These are phyloP conservation scores for Pelodiscus sinensis DNA, from an alignment of 2,113 vertebrate species.

Conservation along the genomic window DNA sequence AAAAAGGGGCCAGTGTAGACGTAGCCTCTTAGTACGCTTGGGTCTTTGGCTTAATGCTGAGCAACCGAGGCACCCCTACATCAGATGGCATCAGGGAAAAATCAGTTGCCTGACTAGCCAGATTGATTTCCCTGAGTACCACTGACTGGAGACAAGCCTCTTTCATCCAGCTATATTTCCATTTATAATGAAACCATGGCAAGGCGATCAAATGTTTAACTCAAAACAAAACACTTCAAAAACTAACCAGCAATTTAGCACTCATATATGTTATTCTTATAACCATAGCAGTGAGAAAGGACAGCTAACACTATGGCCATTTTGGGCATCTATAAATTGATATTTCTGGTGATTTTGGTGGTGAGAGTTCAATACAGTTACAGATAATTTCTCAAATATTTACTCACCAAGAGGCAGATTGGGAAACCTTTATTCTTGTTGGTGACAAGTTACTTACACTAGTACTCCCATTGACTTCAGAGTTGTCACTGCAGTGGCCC, in stretches of 20 bases:
- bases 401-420: neutral
- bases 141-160: neutral
- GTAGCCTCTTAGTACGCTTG: neutral
- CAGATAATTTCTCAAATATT: neutral
- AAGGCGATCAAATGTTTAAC: slow-evolving; percentile 1
- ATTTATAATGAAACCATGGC: slow-evolving; percentile 8
- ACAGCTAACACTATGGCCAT: neutral
- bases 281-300: neutral
- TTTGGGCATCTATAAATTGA: neutral
- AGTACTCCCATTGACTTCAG: neutral
- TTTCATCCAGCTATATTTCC: slow-evolving; percentile 9
- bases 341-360: neutral
- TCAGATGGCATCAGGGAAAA: neutral
- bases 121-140: neutral
- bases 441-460: neutral
- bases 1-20: too few relatives aligned
- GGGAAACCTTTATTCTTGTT: neutral
- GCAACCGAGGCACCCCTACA: neutral
- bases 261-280: neutral
- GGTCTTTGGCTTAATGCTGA: neutral
- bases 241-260: neutral
- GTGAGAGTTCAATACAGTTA: neutral
- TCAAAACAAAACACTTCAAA: slow-evolving; percentile 19
- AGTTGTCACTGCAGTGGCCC: neutral
- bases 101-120: slow-evolving; percentile 11